phyloP scores from a whole-genome alignment of 2,113 vertebrate genomes.

The Myotis brandtii region DNA sequence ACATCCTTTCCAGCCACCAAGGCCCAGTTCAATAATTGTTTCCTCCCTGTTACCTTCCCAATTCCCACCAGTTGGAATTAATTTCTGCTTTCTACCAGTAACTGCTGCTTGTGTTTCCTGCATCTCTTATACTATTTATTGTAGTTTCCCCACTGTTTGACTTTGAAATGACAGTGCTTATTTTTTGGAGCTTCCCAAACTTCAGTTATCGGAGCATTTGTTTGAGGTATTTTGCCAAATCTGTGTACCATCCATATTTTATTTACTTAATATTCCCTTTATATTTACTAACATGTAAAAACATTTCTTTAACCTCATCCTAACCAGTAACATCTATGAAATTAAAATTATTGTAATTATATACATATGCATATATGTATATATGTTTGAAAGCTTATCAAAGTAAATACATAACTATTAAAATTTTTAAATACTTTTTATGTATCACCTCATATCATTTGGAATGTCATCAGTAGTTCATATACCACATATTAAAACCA shows the following conservation, averaged over 20 bases:
- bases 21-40: not conserved
- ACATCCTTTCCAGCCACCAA: not conserved
- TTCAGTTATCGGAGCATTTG: not conserved
- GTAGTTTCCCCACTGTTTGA: not conserved
- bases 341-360: conserved; percentile 7
- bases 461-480: not conserved
- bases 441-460: not conserved
- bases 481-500: not conserved
- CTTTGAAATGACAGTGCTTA: not conserved
- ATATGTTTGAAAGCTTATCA: not conserved
- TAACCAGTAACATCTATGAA: not conserved
- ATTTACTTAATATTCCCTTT: not conserved
- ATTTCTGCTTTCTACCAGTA: not conserved
- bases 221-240: conserved; percentile 14
- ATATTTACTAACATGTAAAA: not conserved
- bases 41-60: not conserved
- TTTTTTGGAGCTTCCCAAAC: not conserved
- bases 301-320: not conserved
- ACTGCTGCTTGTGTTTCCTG: not conserved
- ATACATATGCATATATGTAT: not conserved
- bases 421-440: not conserved
- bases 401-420: not conserved
- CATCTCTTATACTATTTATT: not conserved
- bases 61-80: not conserved
- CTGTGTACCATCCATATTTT: not conserved